Conservation (phyloP, 2,888 invertebrate genomes). For the Eumerus sabulonum region DNA sequence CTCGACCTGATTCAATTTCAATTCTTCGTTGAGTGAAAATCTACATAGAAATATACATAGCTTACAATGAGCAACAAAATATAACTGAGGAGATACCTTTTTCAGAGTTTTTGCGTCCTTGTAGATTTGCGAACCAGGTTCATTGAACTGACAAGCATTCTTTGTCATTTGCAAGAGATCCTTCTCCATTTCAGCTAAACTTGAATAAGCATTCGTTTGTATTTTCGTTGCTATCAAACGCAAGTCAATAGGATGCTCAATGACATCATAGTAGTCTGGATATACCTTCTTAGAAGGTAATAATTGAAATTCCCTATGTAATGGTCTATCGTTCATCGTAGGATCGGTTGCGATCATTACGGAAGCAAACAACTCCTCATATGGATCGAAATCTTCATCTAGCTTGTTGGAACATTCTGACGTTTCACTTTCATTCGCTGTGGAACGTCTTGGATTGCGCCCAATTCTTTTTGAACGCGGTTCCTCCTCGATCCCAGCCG, state of each 20-base stretch:
- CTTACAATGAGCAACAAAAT: too few species aligned
- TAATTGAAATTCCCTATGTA: constrained; percentile 93
- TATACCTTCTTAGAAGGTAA: constrained; percentile 95
- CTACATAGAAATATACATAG: constrained; percentile 74
- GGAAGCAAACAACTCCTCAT: constrained; percentile 93
- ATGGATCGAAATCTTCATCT: constrained; percentile 87
- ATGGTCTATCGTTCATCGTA: constrained; percentile 84
- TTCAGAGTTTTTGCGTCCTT: constrained; percentile 95
- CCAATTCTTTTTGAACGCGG: constrained; percentile 74
- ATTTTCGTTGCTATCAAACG: constrained; percentile 95
- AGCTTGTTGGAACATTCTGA: constrained; percentile 86
- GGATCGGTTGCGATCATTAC: constrained; percentile 91
- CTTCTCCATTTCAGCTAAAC: constrained; percentile 90
- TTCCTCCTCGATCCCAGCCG: constrained; percentile 76
- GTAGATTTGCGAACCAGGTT: constrained; percentile 97
- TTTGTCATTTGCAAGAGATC: constrained; percentile 94
- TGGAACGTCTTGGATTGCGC: constrained; percentile 75
- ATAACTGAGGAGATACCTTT: constrained; percentile 84
- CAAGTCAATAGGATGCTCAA: constrained; percentile 96
- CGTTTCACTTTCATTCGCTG: constrained; percentile 81
- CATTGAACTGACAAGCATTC: constrained; percentile 97
- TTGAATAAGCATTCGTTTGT: constrained; percentile 89
- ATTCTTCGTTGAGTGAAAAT: constrained; percentile 84
- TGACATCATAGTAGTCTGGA: constrained; percentile 96
- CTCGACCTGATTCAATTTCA: constrained; percentile 86